These are phyloP conservation scores for Anhinga rufa DNA, from an alignment of 2,113 vertebrate species.

Conservation along the genomic window DNA sequence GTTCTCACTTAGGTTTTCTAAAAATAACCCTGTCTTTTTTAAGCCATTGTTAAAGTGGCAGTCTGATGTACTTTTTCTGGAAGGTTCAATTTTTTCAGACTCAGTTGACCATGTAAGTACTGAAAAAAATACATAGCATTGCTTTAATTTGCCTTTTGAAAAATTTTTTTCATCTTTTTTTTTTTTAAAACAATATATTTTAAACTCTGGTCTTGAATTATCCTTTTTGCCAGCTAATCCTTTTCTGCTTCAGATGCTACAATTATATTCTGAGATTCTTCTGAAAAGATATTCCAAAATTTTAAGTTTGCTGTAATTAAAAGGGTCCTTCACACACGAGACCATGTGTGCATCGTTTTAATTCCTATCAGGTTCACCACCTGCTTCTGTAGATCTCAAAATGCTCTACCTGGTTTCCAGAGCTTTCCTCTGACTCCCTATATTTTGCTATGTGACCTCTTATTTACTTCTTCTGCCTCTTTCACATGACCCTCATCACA, in stretches of 20 bases:
- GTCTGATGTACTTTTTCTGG: background rate
- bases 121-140: background rate
- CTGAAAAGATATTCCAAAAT: background rate
- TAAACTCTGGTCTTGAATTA: background rate
- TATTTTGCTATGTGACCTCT: background rate
- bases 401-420: background rate
- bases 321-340: background rate
- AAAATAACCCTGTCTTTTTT: background rate
- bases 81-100: background rate
- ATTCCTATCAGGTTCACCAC: background rate
- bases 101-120: background rate
- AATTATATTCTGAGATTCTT: background rate
- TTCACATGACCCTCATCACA: background rate
- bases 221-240: background rate
- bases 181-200: background rate
- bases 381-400: background rate
- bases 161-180: background rate
- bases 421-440: background rate
- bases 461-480: background rate
- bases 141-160: background rate
- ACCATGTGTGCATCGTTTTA: background rate
- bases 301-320: background rate
- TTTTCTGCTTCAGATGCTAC: background rate
- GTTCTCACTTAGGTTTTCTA: background rate
- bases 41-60: background rate